A percentile compares a stretch with the other conserved stretches of the same genome.
Conservation (phyloP, 2,113 vertebrate genomes). For the Leptodactylus fuscus region DNA sequence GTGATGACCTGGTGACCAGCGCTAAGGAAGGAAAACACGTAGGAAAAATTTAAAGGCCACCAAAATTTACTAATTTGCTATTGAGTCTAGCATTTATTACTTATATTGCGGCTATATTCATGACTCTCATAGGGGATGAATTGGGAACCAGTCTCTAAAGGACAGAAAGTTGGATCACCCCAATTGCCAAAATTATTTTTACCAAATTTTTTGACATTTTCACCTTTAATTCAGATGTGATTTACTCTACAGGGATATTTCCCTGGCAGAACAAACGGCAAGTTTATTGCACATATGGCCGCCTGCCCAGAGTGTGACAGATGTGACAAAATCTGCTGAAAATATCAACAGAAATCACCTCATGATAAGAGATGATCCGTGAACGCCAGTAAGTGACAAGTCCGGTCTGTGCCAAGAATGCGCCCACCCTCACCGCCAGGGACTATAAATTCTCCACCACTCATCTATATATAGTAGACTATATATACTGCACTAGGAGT, state of each 20-base stretch:
- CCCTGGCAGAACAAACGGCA: not conserved
- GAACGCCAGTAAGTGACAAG: not conserved
- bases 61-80: too few relatives aligned
- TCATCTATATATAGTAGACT: conserved; percentile 43
- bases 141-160: too few relatives aligned
- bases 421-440: not conserved
- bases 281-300: not conserved
- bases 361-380: not conserved
- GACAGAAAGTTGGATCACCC: too few relatives aligned
- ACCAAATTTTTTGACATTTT: too few relatives aligned
- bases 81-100: too few relatives aligned
- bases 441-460: conserved; percentile 30
- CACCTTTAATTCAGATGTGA: not conserved
- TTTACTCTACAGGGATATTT: not conserved
- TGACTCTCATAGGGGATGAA: too few relatives aligned
- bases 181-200: too few relatives aligned
- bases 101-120: too few relatives aligned
- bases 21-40: too few relatives aligned
- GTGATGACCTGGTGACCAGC: too few relatives aligned
- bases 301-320: not conserved
- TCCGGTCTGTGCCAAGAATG: not conserved
- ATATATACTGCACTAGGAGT: conserved; percentile 8
- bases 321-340: not conserved
- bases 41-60: too few relatives aligned
- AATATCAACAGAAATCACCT: not conserved